Evolutionary conservation across 2,113 vertebrate species (phyloP).

Genomic region (Gymnobelideus leadbeateri): DNA sequence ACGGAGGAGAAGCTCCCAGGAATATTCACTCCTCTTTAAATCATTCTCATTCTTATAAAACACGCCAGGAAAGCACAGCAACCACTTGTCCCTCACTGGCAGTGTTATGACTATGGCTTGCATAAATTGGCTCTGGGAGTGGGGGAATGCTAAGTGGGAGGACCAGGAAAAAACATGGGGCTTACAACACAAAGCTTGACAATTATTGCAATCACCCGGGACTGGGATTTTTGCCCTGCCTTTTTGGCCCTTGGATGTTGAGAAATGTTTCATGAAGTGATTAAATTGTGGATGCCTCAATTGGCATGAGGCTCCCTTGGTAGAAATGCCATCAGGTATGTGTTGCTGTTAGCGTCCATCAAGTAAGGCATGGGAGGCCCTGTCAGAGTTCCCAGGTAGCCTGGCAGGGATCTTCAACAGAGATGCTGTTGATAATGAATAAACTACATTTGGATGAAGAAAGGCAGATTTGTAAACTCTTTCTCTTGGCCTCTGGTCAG

Average conservation of each 20-base stretch:
- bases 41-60: slow-evolving; percentile 63
- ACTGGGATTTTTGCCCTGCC: slow-evolving; percentile 54
- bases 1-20: slow-evolving; percentile 69
- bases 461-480: not conserved
- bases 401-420: slow-evolving; percentile 39
- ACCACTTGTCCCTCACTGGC: slow-evolving; percentile 74
- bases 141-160: not conserved
- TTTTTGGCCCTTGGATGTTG: accelerated
- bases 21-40: slow-evolving; percentile 63
- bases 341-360: not conserved
- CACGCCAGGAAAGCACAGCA: slow-evolving; percentile 65
- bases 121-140: slow-evolving; percentile 21
- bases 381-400: not conserved
- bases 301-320: not conserved
- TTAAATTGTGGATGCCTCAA: not conserved
- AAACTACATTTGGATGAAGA: not conserved
- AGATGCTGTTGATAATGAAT: not conserved
- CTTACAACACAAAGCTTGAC: slow-evolving; percentile 66
- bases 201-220: slow-evolving; percentile 65
- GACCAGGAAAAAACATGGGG: slow-evolving; percentile 1
- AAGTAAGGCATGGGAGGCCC: not conserved
- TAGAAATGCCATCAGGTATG: not conserved
- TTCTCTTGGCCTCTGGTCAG: not conserved
- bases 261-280: slow-evolving; percentile 21
- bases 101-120: slow-evolving; percentile 66